These are phyloP conservation scores for Dioctria rufipes DNA, from an alignment of 2,888 invertebrate species.

Conservation along the genomic window DNA sequence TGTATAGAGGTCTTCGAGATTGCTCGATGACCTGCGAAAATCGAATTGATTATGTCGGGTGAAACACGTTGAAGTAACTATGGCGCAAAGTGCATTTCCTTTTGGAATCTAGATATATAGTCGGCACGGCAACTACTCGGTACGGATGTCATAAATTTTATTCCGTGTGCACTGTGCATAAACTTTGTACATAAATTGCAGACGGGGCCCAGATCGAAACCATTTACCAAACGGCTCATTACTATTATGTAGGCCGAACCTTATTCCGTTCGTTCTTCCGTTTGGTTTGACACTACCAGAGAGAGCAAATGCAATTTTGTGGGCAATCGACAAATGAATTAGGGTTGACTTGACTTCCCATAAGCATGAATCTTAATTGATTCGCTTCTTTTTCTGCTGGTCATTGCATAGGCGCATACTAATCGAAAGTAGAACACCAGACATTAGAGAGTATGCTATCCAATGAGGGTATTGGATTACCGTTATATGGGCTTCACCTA, in stretches of 20 bases:
- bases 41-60: not conserved
- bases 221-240: conserved; percentile 4
- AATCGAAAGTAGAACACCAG: not conserved
- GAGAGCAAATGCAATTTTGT: conserved; percentile 14
- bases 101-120: not conserved
- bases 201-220: not conserved
- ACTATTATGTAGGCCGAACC: conserved; percentile 30
- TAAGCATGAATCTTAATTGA: not conserved
- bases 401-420: not conserved
- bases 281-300: conserved; percentile 17
- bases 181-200: not conserved
- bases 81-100: not conserved
- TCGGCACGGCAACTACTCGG: not conserved
- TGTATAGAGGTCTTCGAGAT: not conserved
- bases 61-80: not conserved
- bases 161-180: conserved; percentile 29
- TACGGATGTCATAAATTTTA: conserved; percentile 41
- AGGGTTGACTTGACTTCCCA: not conserved
- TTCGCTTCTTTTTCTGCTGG: not conserved
- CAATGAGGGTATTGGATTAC: too few relatives aligned
- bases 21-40: not conserved
- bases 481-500: too few relatives aligned
- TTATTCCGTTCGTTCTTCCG: conserved; percentile 30
- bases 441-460: too few relatives aligned
- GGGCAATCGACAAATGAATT: conserved; percentile 3